These are phyloP conservation scores for Osmerus mordax DNA, from an alignment of 2,113 vertebrate species.

Conservation along the genomic window DNA sequence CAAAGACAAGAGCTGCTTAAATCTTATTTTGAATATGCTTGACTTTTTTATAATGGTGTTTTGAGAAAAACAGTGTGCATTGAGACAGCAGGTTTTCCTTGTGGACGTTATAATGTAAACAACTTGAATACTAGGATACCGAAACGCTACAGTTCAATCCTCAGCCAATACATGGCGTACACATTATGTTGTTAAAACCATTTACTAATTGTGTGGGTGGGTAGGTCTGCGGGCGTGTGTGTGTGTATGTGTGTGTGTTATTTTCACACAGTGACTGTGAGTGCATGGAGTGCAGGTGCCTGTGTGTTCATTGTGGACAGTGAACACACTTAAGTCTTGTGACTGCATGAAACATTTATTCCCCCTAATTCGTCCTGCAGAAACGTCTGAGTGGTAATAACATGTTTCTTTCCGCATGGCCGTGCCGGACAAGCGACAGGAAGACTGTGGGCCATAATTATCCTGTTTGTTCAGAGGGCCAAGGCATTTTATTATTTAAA, in stretches of 20 bases:
- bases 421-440: conserved; percentile 70
- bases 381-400: conserved; percentile 74
- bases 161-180: too few relatives aligned
- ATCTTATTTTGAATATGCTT: too few relatives aligned
- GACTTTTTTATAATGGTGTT: too few relatives aligned
- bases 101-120: too few relatives aligned
- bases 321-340: conserved; percentile 49
- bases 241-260: background rate
- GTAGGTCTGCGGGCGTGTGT: background rate
- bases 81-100: too few relatives aligned
- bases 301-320: conserved; percentile 57
- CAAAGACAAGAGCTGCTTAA: too few relatives aligned
- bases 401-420: conserved; percentile 71
- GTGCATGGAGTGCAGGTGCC: background rate
- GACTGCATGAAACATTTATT: conserved; percentile 72
- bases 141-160: too few relatives aligned
- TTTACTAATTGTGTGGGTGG: background rate
- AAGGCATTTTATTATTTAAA: conserved; percentile 82
- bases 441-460: conserved; percentile 82
- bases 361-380: conserved; percentile 71
- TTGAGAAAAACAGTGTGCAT: too few relatives aligned
- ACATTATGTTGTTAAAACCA: too few relatives aligned
- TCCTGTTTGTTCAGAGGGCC: conserved; percentile 80
- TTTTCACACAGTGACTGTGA: background rate
- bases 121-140: too few relatives aligned